Base-by-base conservation (phyloP, 2,888 invertebrate species). In the Mellilla xanthometata region DNA sequence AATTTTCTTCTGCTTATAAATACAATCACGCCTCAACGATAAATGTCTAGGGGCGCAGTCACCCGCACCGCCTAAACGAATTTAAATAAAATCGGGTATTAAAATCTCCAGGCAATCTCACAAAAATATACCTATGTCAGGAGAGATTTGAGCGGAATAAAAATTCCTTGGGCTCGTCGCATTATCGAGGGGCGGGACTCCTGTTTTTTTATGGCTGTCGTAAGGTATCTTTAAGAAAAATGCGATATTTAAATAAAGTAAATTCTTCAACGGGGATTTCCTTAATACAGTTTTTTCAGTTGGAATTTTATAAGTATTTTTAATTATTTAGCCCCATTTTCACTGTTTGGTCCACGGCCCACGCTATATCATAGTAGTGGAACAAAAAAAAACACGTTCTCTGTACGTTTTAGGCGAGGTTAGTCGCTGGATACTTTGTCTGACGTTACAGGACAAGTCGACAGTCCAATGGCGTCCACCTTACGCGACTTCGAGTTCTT, bases 121-220 rank as follows among this genome's bases (percentile, higher is more conserved):
- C 79, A 83, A 86, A 80, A 86, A 88, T 86, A 86, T 85, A 87
- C 85, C 86, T 86, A 88, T 85, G 86, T 85, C 86, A 84, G 78
- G 78, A 85, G 76, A 88, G 89, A 87, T 89, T 90, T 89, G 84
- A 86, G 76, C 78, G 80, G 76, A 88, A 87, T 86, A 88, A 88
- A 84, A 89, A 90, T 90, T 90, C 89, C 84, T 85, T 70, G 72
- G 74, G 73, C 81, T 77, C 84, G 82, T 81, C 86, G 85, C 82
- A 82, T 87, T 88, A 88, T 85, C 84, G 81, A 80, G 81, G 86
- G 87, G 84, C 75, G 80, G 78, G 71, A 63, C 78, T 80, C 72
- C 86, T 88, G 87, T 88, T 87, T 89, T 87, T 90, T 90, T 89
- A 90, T 88, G 79, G 87, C 85, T 86, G 87, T 86, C 88, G 86